Percentiles rank a stretch among this genome's conserved stretches.
These are phyloP conservation scores for Orientallactaga bullata DNA, from an alignment of 2,113 vertebrate species.

Conservation along the genomic window DNA sequence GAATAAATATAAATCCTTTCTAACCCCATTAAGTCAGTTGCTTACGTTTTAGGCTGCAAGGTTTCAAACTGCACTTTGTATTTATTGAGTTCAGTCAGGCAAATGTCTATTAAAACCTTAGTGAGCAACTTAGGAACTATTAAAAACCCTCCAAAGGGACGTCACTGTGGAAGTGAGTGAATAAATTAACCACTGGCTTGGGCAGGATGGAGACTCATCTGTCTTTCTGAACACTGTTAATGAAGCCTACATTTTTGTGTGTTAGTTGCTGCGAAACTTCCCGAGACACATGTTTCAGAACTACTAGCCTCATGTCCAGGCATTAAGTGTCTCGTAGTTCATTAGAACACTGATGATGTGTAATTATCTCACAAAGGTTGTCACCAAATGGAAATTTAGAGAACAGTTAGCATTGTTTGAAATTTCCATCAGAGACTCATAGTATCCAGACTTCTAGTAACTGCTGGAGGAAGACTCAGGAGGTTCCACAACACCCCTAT, in stretches of 20 bases:
- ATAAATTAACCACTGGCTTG: conserved; percentile 82
- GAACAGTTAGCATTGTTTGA: conserved; percentile 74
- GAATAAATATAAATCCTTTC: conserved; percentile 76
- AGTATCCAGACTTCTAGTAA: conserved; percentile 54
- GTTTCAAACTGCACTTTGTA: conserved; percentile 75
- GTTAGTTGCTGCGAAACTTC: conserved; percentile 72
- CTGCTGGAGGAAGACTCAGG: conserved; percentile 30
- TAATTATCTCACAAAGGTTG: conserved; percentile 79
- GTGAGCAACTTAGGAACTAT: conserved; percentile 80
- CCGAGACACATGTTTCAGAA: conserved; percentile 71
- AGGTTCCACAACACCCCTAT: conserved; percentile 44
- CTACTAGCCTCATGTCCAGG: conserved; percentile 50
- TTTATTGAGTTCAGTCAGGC: conserved; percentile 80
- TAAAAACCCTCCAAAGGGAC: conserved; percentile 73
- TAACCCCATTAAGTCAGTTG: conserved; percentile 78
- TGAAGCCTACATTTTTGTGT: conserved; percentile 76
- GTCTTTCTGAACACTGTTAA: conserved; percentile 79
- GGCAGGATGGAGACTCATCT: conserved; percentile 71
- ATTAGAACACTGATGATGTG: conserved; percentile 77
- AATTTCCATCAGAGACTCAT: conserved; percentile 67
- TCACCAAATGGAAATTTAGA: conserved; percentile 82
- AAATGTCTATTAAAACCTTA: conserved; percentile 77
- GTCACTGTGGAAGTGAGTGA: conserved; percentile 72
- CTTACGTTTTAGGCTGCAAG: conserved; percentile 72
- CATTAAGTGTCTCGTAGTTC: conserved; percentile 74